These are phyloP conservation scores for Polia nebulosa DNA, from an alignment of 2,888 invertebrate species.

Conservation along the genomic window DNA sequence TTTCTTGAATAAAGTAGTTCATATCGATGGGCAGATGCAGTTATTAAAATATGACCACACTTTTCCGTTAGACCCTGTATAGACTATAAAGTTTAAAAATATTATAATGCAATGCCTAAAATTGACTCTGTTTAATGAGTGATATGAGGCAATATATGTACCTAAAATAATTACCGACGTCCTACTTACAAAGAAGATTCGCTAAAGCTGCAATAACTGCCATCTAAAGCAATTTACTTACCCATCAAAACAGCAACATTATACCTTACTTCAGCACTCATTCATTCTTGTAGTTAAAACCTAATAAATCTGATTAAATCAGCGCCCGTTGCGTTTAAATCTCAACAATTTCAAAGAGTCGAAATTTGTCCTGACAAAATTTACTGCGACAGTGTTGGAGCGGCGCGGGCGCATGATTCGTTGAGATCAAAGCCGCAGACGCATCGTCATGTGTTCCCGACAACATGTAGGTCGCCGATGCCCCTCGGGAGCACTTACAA, in stretches of 20 bases:
- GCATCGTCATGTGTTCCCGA: slow-evolving; percentile 77
- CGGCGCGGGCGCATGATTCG: slow-evolving; percentile 71
- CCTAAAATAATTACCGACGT: background rate
- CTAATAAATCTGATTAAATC: slow-evolving; percentile 85
- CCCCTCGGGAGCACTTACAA: slow-evolving; percentile 83
- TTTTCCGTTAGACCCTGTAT: too few relatives aligned
- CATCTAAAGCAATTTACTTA: slow-evolving; percentile 62
- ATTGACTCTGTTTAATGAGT: background rate
- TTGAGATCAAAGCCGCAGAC: slow-evolving; percentile 77
- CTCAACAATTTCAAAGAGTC: slow-evolving; percentile 85
- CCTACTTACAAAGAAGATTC: slow-evolving; percentile 18
- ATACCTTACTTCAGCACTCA: slow-evolving; percentile 68
- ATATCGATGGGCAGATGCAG: too few relatives aligned
- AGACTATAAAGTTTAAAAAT: background rate
- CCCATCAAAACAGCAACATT: slow-evolving; percentile 72
- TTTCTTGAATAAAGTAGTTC: too few relatives aligned
- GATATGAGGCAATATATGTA: background rate
- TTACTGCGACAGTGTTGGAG: slow-evolving; percentile 79
- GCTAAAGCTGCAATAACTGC: slow-evolving; percentile 44
- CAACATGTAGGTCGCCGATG: slow-evolving; percentile 83
- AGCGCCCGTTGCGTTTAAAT: slow-evolving; percentile 75
- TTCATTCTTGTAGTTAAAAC: slow-evolving; percentile 74
- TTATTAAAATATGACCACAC: too few relatives aligned
- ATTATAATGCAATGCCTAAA: background rate
- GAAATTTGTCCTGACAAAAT: slow-evolving; percentile 89